Evolutionary conservation across 2,888 invertebrate genomes (phyloP).

Genomic region (Pedicia rivosa): DNA sequence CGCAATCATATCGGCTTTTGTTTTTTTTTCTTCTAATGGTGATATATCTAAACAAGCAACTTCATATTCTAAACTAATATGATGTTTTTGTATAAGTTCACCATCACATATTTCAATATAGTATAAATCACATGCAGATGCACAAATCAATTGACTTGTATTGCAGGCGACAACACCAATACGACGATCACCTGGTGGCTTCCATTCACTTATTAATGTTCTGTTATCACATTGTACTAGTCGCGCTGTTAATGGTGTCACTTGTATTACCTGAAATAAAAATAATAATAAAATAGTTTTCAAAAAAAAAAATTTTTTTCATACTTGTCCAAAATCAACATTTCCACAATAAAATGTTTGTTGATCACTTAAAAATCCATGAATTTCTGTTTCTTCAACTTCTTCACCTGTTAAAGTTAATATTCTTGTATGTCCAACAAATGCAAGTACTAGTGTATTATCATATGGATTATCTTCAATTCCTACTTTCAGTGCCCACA

Average conservation of each 20-base stretch:
- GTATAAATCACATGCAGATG: constrained; percentile 74
- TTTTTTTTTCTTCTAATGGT: constrained; percentile 46
- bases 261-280: constrained; percentile 37
- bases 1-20: constrained; percentile 58
- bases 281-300: constrained; percentile 7
- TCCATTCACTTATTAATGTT: constrained; percentile 53
- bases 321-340: constrained; percentile 65
- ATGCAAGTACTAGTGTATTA: constrained; percentile 84
- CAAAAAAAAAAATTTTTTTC: too few species aligned
- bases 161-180: constrained; percentile 84
- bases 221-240: constrained; percentile 52
- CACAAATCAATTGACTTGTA: constrained; percentile 58
- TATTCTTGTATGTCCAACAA: constrained; percentile 93
- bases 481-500: constrained; percentile 84
- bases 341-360: constrained; percentile 93
- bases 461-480: constrained; percentile 44
- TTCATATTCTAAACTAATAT: constrained; percentile 74
- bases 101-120: constrained; percentile 58
- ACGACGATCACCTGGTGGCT: constrained; percentile 49
- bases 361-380: constrained; percentile 78
- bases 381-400: constrained; percentile 91
- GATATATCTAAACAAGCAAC: constrained; percentile 93
- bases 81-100: constrained; percentile 44
- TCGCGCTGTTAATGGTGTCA: constrained; percentile 57
- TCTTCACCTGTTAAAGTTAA: constrained; percentile 85